phyloP scores from a whole-genome alignment of 1,140 invertebrate genomes.

The Melipona quadrifasciata region DNA sequence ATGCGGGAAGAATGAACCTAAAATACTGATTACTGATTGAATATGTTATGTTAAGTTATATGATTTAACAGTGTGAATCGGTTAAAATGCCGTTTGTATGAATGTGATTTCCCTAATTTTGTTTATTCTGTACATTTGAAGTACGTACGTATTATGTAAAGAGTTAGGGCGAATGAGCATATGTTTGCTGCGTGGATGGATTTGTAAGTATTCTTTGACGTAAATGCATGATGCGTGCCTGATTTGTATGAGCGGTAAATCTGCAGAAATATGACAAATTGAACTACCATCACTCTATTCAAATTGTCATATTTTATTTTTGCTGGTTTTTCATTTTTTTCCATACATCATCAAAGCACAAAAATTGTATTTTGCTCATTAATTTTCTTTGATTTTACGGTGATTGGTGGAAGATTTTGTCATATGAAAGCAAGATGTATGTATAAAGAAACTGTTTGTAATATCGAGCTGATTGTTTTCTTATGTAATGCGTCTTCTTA shows the following conservation, averaged over 20 bases:
- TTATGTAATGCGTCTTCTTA: slow-evolving; percentile 62
- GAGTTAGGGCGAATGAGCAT: neutral
- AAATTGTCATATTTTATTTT: neutral
- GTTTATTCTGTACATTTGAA: slow-evolving; percentile 57
- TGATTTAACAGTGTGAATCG: slow-evolving; percentile 34
- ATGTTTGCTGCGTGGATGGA: neutral
- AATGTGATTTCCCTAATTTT: slow-evolving; percentile 41
- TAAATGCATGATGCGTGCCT: neutral
- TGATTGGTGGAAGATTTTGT: slow-evolving; percentile 48
- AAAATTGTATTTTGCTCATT: neutral
- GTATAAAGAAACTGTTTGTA: slow-evolving; percentile 37
- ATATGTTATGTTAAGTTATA: slow-evolving; percentile 59
- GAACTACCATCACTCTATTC: slow-evolving; percentile 30
- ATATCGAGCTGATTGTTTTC: slow-evolving; percentile 52
- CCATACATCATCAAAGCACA: no score
- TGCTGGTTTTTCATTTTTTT: neutral
- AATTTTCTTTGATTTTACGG: neutral
- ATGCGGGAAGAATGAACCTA: slow-evolving; percentile 38
- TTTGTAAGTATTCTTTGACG: slow-evolving; percentile 18
- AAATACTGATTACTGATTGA: slow-evolving; percentile 36
- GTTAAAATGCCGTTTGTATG: slow-evolving; percentile 21
- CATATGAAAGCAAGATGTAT: slow-evolving; percentile 45
- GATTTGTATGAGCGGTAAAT: slow-evolving; percentile 7
- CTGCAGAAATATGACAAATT: slow-evolving; percentile 44
- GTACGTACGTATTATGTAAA: slow-evolving; percentile 37